Conservation (phyloP, 2,888 invertebrate genomes). For the Dynastes maya region DNA sequence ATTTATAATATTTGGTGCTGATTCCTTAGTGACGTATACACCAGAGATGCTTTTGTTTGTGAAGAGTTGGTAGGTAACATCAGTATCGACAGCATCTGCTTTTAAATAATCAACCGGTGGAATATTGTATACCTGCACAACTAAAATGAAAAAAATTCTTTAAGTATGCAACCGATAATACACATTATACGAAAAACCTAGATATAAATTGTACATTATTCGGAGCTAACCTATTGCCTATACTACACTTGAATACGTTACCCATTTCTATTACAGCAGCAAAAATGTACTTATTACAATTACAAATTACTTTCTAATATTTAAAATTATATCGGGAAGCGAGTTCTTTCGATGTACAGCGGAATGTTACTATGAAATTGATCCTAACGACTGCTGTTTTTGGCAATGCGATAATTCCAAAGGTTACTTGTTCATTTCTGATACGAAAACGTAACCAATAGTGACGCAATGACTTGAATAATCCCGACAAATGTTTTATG, state of each 20-base stretch:
- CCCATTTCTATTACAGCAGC: not conserved
- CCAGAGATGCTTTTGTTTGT: slow-evolving; percentile 53
- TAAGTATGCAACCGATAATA: not conserved
- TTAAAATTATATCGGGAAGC: not conserved
- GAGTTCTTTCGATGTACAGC: not conserved
- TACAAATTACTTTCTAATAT: not conserved
- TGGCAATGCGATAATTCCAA: slow-evolving; percentile 12
- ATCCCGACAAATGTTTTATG: no score
- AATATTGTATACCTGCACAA: slow-evolving; percentile 37
- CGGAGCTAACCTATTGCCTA: not conserved
- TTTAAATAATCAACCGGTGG: slow-evolving; percentile 60
- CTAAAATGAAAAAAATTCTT: not conserved
- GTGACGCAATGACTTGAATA: no score
- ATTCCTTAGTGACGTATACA: slow-evolving; percentile 57
- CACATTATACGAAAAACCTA: not conserved
- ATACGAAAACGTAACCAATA: not conserved
- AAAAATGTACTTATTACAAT: not conserved
- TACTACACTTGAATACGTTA: not conserved
- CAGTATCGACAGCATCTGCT: slow-evolving; percentile 57
- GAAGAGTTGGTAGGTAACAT: slow-evolving; percentile 60
- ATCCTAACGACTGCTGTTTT: not conserved
- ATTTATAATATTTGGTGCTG: slow-evolving; percentile 48
- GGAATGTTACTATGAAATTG: not conserved
- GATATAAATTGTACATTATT: not conserved
- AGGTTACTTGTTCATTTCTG: not conserved